Conservation (phyloP, 2,113 vertebrate species). For the Jacana jacana region DNA sequence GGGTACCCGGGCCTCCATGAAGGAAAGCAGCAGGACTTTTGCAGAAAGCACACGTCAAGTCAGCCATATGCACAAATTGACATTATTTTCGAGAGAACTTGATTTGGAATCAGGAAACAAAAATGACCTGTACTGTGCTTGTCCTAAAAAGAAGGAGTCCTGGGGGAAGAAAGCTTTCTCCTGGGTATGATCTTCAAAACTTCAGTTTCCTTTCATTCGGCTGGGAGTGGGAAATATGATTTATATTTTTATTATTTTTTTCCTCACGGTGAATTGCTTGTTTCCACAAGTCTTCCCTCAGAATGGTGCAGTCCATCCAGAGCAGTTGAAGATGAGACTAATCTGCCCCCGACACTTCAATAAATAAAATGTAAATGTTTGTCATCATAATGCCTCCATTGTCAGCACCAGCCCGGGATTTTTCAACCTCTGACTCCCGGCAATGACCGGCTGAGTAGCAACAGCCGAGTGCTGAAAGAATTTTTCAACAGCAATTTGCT, state of each 20-base stretch:
- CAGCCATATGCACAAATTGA: not conserved
- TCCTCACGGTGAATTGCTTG: slow-evolving; percentile 22
- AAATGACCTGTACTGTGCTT: not conserved
- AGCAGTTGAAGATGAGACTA: slow-evolving; percentile 62
- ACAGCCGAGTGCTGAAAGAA: slow-evolving; percentile 79
- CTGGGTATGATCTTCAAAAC: not conserved
- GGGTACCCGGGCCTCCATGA: not conserved
- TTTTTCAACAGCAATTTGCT: slow-evolving; percentile 82
- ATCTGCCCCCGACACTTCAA: slow-evolving; percentile 69
- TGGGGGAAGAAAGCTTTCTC: not conserved
- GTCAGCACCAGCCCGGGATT: slow-evolving; percentile 61
- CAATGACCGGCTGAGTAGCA: slow-evolving; percentile 69
- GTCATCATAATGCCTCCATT: slow-evolving; percentile 75
- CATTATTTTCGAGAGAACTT: not conserved
- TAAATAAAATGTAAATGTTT: slow-evolving; percentile 75
- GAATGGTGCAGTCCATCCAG: not conserved
- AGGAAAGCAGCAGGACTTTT: not conserved
- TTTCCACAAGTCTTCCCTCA: slow-evolving; percentile 1
- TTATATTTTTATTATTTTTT: not conserved
- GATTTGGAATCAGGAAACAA: not conserved
- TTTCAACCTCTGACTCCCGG: slow-evolving; percentile 72
- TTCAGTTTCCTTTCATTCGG: slow-evolving; percentile 1
- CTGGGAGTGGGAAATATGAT: slow-evolving; percentile 6
- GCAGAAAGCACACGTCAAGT: not conserved
- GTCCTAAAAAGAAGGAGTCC: not conserved